phyloP scores from a whole-genome alignment of 2,797 vertebrate species.

The Cossypha niveicapilla region DNA sequence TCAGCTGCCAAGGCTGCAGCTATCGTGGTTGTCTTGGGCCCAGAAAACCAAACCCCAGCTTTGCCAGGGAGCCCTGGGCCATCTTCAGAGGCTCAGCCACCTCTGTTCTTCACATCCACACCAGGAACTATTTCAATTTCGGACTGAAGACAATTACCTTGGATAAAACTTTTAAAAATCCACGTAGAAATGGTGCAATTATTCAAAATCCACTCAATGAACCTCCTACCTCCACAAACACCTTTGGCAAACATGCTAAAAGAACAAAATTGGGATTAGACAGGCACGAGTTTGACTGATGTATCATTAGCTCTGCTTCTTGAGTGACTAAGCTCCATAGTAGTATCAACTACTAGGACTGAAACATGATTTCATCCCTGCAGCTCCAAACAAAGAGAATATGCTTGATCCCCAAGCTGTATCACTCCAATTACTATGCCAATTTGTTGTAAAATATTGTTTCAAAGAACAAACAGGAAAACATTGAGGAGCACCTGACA shows the following conservation, averaged over 20 bases:
- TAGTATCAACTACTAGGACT: not conserved
- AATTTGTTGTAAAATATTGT: not conserved
- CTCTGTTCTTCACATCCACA: not conserved
- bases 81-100: not conserved
- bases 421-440: not conserved
- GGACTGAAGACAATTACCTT: not conserved
- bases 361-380: not conserved
- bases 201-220: constrained; percentile 32
- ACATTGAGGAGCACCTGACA: not conserved
- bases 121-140: not conserved
- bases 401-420: not conserved
- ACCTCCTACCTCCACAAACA: constrained; percentile 15
- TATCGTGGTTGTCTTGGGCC: rapidly evolving
- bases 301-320: not conserved
- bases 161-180: not conserved
- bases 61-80: not conserved
- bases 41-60: not conserved
- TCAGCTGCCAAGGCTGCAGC: not conserved
- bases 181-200: not conserved
- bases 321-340: constrained; percentile 47
- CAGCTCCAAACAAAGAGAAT: constrained; percentile 3
- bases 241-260: not conserved
- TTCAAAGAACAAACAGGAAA: not conserved
- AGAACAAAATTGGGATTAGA: constrained; percentile 9
- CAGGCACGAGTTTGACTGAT: constrained; percentile 11